Base-by-base conservation (phyloP, 1,140 invertebrate genomes). In the Meloidogyne chitwoodi region DNA sequence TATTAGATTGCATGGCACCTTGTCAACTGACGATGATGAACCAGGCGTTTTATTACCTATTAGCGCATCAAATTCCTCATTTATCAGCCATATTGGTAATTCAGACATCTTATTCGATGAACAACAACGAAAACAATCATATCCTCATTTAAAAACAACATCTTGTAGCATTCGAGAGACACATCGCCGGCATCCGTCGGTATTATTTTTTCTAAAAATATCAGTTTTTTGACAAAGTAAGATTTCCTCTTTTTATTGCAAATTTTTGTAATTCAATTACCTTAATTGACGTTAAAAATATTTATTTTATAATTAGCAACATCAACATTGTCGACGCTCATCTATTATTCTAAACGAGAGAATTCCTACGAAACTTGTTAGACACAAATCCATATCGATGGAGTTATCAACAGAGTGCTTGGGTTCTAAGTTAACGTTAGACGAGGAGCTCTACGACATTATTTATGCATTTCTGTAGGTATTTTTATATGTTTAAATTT, bases 391-490 rank as follows among this genome's bases (percentile, higher is more conserved):
- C 8, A 34, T 63, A 1, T 73, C 70, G 12, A 31, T 22, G 22
- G 70, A 73, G 4, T 73, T 73, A 16, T 38, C 34, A 65, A 65
- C 80, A 27, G 85, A 86, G 6, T 70, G 81, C 6, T 77, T 84
- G 0, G 77, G 78, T 12, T 84, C 81, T 19, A 86, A 86, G 72
- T 31, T 86, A 12, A 86, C 84, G 1, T 65, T 86, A 11, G 84
- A 86, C 22, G 84, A 86, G 67, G 84, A 86, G 61, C 75, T 86
- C 31, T 85, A 83, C 31, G 84, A 86, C 72, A 83, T 86, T 62
- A 80, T 85, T 67, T 79, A 81, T 66, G 84, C 84, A 0, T 84
- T 85, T 72, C 75, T 74, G 83, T 86, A 22, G 63, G 79, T 83
- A n/a, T 38, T 38, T 74, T 62, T 77, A 22, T 6, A 29, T 27